Base-by-base conservation (phyloP, 1,140 invertebrate species). In the Microplitis demolitor region DNA sequence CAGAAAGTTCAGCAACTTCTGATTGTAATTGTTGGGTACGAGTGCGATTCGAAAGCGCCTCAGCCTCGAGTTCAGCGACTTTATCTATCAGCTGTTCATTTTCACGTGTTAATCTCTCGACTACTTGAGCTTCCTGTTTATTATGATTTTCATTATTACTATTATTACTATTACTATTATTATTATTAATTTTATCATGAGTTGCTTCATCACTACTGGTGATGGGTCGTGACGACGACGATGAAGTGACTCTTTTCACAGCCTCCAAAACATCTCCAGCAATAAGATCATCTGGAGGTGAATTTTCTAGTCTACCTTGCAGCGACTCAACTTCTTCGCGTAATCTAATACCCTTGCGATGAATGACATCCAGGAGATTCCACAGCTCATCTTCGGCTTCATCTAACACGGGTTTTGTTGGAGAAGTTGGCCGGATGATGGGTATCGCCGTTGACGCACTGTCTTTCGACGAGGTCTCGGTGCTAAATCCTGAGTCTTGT, bases 401-500 rank as follows among this genome's bases (percentile, higher is more conserved):
- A 71, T 88, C 83, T 53, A 84, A 68, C 4, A 84, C 78, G 4
- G 37, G 87, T 77, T 78, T 45, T 2, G 39, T 85, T 66, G 75
- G 90, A 82, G 74, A 89, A 81, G 50, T 88, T 79, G 75, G 89
- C 82, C 81, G 82, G 39, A 45, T 45, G 6, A 45, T 6, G 37
- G 84, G 85, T 66, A 80, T 84, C 39, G 87, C 87, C 51, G 85
- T 88, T 34, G 86, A 89, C 4, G 87, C 89, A 78, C 92, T 93
- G 79, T 94, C 93, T 82, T 94, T 94, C 74, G 92, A 93, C 14
- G 91, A 92, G 9, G 93, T 94, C 82, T 94, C 93, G 58, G 93
- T 94, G 83, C 93, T 95, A 85, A 95, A 95, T 37, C 94, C 94
- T 11, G 93, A 94, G 83, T 95, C 94, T 82, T 95, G 94, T 8